These are phyloP conservation scores for Meiosimyza decipiens DNA, from an alignment of 2,888 invertebrate species.

Conservation along the genomic window DNA sequence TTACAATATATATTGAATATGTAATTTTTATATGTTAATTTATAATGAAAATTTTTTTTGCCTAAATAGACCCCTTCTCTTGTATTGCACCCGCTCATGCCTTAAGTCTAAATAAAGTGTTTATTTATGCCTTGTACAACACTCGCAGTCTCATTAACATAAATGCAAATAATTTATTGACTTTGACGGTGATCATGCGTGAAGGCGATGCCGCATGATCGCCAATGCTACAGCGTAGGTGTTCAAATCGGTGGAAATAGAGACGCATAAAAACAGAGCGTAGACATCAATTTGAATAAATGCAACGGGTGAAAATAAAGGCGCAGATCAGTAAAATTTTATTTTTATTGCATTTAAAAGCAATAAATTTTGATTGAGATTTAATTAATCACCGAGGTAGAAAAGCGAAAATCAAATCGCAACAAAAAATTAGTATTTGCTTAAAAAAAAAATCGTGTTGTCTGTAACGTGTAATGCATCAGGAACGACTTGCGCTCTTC, in stretches of 20 bases:
- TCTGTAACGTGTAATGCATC: too few relatives aligned
- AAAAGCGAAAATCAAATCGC: too few relatives aligned
- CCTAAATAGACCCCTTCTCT: too few relatives aligned
- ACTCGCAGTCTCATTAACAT: constrained; percentile 50
- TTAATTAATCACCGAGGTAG: constrained; percentile 7
- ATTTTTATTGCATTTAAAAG: constrained; percentile 20
- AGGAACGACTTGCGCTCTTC: too few relatives aligned
- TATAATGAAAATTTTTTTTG: too few relatives aligned
- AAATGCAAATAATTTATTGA: constrained; percentile 53
- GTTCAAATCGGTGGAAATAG: constrained; percentile 1
- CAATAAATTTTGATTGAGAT: constrained; percentile 7
- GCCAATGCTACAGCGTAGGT: constrained; percentile 21
- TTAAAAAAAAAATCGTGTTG: too few relatives aligned
- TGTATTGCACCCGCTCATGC: neutral
- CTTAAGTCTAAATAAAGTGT: neutral
- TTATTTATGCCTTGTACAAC: constrained; percentile 35
- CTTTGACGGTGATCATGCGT: constrained; percentile 43
- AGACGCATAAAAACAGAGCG: neutral
- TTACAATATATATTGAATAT: too few relatives aligned
- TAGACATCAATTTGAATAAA: constrained; percentile 21
- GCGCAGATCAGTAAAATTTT: neutral
- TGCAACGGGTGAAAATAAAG: neutral
- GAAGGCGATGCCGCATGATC: neutral
- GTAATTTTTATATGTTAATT: too few relatives aligned
- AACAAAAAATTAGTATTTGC: too few relatives aligned